These are phyloP conservation scores for Anodontia alba DNA, from an alignment of 2,888 invertebrate species.

Conservation along the genomic window DNA sequence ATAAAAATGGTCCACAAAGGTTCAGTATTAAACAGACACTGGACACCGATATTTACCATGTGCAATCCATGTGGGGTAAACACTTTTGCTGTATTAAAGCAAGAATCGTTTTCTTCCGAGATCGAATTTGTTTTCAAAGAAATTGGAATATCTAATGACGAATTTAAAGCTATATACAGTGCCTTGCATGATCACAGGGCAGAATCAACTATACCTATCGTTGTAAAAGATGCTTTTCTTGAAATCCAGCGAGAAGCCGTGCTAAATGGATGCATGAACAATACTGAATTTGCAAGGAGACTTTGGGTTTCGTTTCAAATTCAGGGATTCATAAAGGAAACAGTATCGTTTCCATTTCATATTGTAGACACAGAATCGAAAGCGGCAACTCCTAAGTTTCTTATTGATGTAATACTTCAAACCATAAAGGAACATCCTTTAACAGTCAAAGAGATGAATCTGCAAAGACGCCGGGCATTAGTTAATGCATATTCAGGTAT, in stretches of 20 bases:
- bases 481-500: slow-evolving; percentile 18
- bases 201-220: slow-evolving; percentile 10
- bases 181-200: slow-evolving; percentile 15
- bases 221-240: not conserved
- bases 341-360: not conserved
- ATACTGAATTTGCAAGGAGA: not conserved
- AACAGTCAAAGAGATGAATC: slow-evolving; percentile 8
- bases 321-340: not conserved
- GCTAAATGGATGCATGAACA: no score
- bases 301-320: slow-evolving; percentile 22
- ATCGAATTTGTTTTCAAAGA: slow-evolving; percentile 16
- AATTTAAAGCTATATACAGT: not conserved
- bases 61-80: slow-evolving; percentile 36
- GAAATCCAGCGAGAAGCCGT: no score
- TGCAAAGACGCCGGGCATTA: slow-evolving; percentile 4
- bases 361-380: not conserved
- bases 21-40: slow-evolving; percentile 21
- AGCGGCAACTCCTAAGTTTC: not conserved
- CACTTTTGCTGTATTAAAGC: slow-evolving; percentile 21
- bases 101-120: slow-evolving; percentile 35
- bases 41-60: slow-evolving; percentile 29
- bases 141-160: not conserved
- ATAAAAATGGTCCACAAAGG: not conserved
- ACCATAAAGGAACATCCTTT: not conserved
- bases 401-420: slow-evolving; percentile 1